Evolutionary conservation across 2,113 vertebrate genomes (phyloP), one percentile per base, ranked within the genome.

Genomic region (Turnix velox): DNA sequence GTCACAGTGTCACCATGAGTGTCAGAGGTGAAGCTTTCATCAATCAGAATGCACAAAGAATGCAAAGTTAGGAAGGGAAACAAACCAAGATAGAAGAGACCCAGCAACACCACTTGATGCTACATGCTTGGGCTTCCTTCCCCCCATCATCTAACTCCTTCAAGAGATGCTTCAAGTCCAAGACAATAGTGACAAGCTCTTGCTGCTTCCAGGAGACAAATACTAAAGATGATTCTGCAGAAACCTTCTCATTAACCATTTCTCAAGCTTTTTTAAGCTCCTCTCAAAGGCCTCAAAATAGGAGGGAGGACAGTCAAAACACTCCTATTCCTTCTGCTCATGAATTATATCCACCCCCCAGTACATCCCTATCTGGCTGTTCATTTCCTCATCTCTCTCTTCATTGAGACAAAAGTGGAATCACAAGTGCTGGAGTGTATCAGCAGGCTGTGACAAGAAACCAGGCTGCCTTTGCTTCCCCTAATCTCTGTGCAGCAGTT

Each of bases 111-210:
- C 51, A 25, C 0, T 7, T 0, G 37, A 48, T 40, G 30, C 42
- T 74, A 43, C 46, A 10, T 3, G 14, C 28, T 0, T 1, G 18
- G 24, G 22, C 55, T 37, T 54, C 51, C 23, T 57, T 54, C 51
- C 23, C 52, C 51, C 61, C 17, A 10, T 10, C 55, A 42, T 15
- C 33, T 63, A 55, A 0, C 12, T 18, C 0, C 2, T 7, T 8
- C 2, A 1, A 28, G 72, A 45, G 17, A 9, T 2, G 8, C 39
- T 67, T 49, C 69, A 84, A 43, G 31, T 45, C 8, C 59, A 52
- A 25, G 45, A 33, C 49, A 66, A 30, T 9, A 33, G 15, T 18
- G 59, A 61, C 24, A 57, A 40, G 33, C 22, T 39, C 7, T 0
- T 65, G 40, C 27, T 88, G 76, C 43, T 83, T 31, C 57, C 10